Evolutionary conservation across 2,888 invertebrate genomes (phyloP), one percentile per base, ranked within the genome.

Genomic region (Ditula angustiorana): DNA sequence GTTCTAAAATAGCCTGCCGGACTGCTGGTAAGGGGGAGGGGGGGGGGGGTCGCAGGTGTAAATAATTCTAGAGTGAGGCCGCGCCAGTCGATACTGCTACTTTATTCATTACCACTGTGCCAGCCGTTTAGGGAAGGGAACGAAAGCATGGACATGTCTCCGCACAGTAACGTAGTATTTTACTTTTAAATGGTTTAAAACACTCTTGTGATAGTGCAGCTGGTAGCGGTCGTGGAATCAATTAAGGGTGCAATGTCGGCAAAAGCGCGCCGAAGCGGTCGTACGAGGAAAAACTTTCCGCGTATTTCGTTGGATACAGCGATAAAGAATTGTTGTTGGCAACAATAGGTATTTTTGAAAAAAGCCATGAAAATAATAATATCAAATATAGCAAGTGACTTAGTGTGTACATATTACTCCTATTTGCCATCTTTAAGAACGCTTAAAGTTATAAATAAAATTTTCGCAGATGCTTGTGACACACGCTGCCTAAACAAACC

Each of bases 61-160:
- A 90, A 90, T 92, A 87, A 90, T 90, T 90, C 85, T 75, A 74
- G 80, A 79, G 82, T 78, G 83, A 85, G 85, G 86, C 81, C 81
- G 79, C 74, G 72, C 67, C 80, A 90, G 92, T 92, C 92, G 86
- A 92, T 92, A 91, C 74, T 77, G 80, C 88, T 92, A 81, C 85
- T 81, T 91, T 90, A 92, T 92, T 92, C 89, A 92, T 90, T 89
- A 86, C 83, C 80, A 73, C 78, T 72, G 83, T 76, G 83, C 74
- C 82, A 76, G 80, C 71, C 87, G 83, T 85, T 90, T 89, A 86
- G 79, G 69, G 76, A 76, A 68, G 79, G 69, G 75, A 76, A 69
- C 70, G 68, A 71, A 76, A 75, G 72, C 74, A 72, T 83, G 82
- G 85, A 86, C 76, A 81, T 77, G 76, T 69, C 79, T 69, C 63